phyloP scores from a whole-genome alignment of 2,888 invertebrate species.

The Dorcus parallelipipedus region DNA sequence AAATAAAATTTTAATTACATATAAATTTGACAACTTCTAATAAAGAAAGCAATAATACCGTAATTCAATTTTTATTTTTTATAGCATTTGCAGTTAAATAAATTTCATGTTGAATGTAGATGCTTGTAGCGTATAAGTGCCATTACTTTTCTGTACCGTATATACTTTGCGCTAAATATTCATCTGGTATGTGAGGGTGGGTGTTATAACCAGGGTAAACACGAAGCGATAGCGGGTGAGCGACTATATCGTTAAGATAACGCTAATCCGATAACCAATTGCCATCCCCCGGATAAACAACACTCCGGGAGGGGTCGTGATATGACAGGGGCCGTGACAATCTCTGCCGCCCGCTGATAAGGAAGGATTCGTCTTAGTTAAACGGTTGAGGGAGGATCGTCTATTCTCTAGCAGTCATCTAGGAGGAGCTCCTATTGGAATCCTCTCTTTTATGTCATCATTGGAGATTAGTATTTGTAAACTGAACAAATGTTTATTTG shows the following conservation, averaged over 20 bases:
- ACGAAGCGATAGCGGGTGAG: slow-evolving; percentile 36
- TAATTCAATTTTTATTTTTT: too few species aligned
- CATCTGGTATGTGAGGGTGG: not conserved
- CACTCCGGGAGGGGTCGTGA: slow-evolving; percentile 36
- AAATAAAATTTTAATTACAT: too few species aligned
- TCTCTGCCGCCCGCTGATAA: slow-evolving; percentile 50
- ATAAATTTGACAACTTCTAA: too few species aligned
- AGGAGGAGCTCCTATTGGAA: slow-evolving; percentile 19
- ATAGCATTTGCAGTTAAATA: too few species aligned
- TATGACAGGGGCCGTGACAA: slow-evolving; percentile 48
- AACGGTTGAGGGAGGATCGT: slow-evolving; percentile 28
- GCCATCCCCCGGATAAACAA: slow-evolving; percentile 47
- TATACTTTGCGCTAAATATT: not conserved
- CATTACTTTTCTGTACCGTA: too few species aligned
- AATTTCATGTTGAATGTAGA: too few species aligned
- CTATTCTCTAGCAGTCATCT: slow-evolving; percentile 17
- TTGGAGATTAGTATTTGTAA: slow-evolving; percentile 27
- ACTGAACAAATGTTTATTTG: slow-evolving; percentile 19
- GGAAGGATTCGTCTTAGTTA: slow-evolving; percentile 41
- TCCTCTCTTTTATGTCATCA: slow-evolving; percentile 28
- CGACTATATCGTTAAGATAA: slow-evolving; percentile 51
- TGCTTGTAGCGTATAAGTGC: too few species aligned
- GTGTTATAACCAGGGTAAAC: slow-evolving; percentile 7
- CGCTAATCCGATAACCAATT: slow-evolving; percentile 52
- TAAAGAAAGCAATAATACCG: too few species aligned